Evolutionary conservation across 2,888 invertebrate species (phyloP).

Genomic region (Microplitis manilae): DNA sequence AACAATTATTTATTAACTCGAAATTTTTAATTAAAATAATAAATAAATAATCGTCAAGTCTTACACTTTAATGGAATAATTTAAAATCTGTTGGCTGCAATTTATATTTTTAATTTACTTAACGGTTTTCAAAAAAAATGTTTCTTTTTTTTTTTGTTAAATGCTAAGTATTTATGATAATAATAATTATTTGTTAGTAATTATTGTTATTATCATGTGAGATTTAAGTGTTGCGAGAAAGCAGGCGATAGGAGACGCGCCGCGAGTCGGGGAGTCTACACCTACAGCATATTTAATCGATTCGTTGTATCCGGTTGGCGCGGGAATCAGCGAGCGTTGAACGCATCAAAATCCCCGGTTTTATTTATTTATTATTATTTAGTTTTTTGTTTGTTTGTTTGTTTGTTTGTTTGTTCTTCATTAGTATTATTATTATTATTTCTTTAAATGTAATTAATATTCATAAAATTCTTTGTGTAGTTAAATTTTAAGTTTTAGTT

Average conservation of each 20-base stretch:
- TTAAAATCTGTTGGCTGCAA: too few species aligned
- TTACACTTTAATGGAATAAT: background rate
- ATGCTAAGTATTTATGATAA: background rate
- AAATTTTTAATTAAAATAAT: background rate
- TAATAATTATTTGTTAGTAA: background rate
- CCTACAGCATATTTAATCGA: constrained; percentile 59
- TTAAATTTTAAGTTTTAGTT: constrained; percentile 30
- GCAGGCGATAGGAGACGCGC: constrained; percentile 39
- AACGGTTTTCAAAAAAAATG: background rate
- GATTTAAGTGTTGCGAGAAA: constrained; percentile 23
- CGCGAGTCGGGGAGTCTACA: constrained; percentile 47
- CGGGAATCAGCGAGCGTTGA: constrained; percentile 59
- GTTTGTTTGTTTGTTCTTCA: background rate
- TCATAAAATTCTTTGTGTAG: constrained; percentile 38
- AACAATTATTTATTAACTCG: background rate
- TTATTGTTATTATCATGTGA: constrained; percentile 16
- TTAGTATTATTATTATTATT: constrained; percentile 19
- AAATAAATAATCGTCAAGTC: constrained; percentile 10
- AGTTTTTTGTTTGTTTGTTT: background rate
- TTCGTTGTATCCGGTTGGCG: constrained; percentile 71
- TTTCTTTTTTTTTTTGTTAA: background rate
- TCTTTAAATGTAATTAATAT: constrained; percentile 41
- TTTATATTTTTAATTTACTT: background rate
- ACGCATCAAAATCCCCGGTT: constrained; percentile 44
- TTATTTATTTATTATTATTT: constrained; percentile 27